These are phyloP conservation scores for Mandrillus leucophaeus DNA, from an alignment of 2,113 vertebrate genomes.

Conservation along the genomic window DNA sequence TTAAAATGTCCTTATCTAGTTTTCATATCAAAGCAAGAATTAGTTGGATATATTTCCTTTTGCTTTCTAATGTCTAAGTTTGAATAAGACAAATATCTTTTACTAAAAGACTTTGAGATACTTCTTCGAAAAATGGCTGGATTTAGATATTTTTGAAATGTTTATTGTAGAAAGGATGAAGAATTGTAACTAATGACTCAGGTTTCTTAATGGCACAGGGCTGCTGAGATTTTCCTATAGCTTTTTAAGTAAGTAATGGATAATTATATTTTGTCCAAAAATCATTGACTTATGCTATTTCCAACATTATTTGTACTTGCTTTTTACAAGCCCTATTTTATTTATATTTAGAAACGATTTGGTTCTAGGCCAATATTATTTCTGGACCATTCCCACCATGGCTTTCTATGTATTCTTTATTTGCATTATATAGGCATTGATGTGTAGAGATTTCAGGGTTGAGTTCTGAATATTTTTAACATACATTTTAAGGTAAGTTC, in stretches of 20 bases:
- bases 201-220: background rate
- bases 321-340: background rate
- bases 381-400: background rate
- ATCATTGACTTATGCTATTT: background rate
- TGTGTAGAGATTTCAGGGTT: background rate
- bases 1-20: background rate
- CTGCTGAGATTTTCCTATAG: background rate
- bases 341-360: background rate
- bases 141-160: background rate
- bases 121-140: background rate
- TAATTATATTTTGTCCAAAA: background rate
- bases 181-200: background rate
- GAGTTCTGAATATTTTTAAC: background rate
- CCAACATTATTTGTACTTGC: background rate
- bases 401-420: background rate
- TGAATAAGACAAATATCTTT: background rate
- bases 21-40: background rate
- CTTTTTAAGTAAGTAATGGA: background rate
- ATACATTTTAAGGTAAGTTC: background rate
- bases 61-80: background rate
- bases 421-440: background rate
- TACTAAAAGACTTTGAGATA: background rate
- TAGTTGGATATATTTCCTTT: background rate
- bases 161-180: background rate
- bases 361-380: background rate